Evolutionary conservation across 1,140 invertebrate species (phyloP).

Genomic region (Archivesica marissinica): DNA sequence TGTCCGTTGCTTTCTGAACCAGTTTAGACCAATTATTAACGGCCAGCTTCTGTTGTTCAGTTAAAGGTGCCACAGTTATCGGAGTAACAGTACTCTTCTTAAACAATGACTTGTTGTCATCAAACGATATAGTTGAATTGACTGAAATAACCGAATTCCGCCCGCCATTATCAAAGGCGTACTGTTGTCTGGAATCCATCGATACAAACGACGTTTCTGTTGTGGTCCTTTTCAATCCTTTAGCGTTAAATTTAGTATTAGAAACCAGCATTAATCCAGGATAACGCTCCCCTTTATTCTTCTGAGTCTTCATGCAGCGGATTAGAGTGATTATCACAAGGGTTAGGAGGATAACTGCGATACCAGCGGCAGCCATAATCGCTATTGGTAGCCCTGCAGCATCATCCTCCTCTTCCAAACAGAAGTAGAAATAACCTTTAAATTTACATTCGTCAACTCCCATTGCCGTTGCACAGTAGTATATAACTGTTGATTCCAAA

Average conservation of each 20-base stretch:
- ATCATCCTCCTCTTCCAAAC: conserved; percentile 4
- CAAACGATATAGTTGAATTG: conserved; percentile 34
- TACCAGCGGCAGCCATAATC: conserved; percentile 16
- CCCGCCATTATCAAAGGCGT: conserved; percentile 37
- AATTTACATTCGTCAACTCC: conserved; percentile 46
- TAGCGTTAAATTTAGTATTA: conserved; percentile 28
- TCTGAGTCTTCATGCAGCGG: conserved; percentile 20
- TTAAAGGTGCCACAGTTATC: conserved; percentile 25
- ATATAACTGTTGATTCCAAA: conserved; percentile 8
- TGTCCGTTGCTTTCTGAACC: conserved; percentile 20
- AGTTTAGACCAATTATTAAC: conserved; percentile 35
- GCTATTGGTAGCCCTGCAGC: neutral
- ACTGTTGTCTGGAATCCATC: conserved; percentile 4
- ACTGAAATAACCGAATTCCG: conserved; percentile 29
- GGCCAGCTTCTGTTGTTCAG: conserved; percentile 23
- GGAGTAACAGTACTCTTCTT: conserved; percentile 27
- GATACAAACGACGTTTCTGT: conserved; percentile 28
- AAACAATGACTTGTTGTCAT: conserved; percentile 11
- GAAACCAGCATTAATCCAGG: neutral
- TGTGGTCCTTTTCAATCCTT: neutral
- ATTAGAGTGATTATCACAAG: neutral
- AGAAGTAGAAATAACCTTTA: conserved; percentile 57
- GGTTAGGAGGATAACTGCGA: neutral
- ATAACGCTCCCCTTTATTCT: conserved; percentile 31
- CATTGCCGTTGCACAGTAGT: conserved; percentile 44